Percentiles rank a stretch among this genome's conserved stretches.
phyloP scores from a whole-genome alignment of 2,113 vertebrate species.

The Gavia stellata region DNA sequence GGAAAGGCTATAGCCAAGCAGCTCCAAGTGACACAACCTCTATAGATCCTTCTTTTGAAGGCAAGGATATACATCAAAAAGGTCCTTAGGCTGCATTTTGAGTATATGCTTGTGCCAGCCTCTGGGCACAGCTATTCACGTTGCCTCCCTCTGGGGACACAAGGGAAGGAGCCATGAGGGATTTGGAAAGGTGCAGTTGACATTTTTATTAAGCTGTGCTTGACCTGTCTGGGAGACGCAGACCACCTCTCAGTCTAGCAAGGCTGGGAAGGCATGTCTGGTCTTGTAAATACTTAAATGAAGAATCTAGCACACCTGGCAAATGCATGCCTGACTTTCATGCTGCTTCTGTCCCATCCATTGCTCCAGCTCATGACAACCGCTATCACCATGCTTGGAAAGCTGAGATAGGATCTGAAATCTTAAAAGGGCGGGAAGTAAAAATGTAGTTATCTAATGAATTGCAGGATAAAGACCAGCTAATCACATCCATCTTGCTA shows the following conservation, averaged over 20 bases:
- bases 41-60: neutral
- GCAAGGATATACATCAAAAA: neutral
- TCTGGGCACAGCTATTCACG: neutral
- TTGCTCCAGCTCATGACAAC: neutral
- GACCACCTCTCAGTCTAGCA: neutral
- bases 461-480: neutral
- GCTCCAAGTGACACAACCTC: neutral
- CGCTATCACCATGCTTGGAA: neutral
- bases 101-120: neutral
- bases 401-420: neutral
- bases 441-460: neutral
- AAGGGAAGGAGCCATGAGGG: neutral
- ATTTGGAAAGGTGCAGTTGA: neutral
- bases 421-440: neutral
- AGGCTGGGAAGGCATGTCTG: neutral
- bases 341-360: neutral
- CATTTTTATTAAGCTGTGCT: neutral
- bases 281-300: neutral
- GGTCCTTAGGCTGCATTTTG: neutral
- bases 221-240: neutral
- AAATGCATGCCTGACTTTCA: neutral
- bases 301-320: neutral
- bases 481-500: neutral
- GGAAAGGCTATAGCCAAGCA: neutral
- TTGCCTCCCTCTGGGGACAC: neutral